Evolutionary conservation across 2,797 vertebrate species (phyloP), one percentile per base, ranked within the genome.

Genomic region (Alosa sapidissima): DNA sequence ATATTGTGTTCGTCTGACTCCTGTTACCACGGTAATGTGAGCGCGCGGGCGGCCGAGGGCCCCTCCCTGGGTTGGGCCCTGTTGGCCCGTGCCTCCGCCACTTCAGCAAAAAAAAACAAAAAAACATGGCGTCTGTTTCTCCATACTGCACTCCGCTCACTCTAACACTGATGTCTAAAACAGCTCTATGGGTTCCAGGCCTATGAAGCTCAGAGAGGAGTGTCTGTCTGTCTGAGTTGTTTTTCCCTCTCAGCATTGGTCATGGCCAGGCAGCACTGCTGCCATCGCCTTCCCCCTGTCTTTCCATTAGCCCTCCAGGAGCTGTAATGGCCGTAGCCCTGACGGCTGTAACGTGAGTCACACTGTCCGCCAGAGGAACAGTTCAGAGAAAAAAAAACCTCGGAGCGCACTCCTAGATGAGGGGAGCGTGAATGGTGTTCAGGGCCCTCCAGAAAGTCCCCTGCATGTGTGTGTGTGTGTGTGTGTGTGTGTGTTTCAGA

Each of bases 11-110:
- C 93, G 92, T 90, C 90, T 91, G 91, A 90, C 92, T 93, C 88
- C 91, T 85, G 90, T 92, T 93, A 90, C 88, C 90, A 89, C 86
- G 86, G 94, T 93, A 94, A 95, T 87, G 91, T 91, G 94, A 95
- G 93, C 91, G 41, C 41, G 41, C 41, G 41, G 72, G 41, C 41
- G 36, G 84, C 82, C 6, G 83, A 82, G n/a, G 36, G 91, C 92
- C 89, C 91, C 92, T 93, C 94, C 92, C 89, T 91, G 89, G 91
- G 90, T 90, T 89, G 2, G 86, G 86, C 86, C 84, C 88, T 86
- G 87, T 75, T 87, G 88, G 92, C 87, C 86, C 83, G 84, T 87
- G 88, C 88, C 58, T 8, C 13, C 51, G 28, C 49, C 68, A 81
- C 81, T 85, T 82, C 81, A 81, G 82, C 85, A 83, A 21, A 78